Evolutionary conservation across 2,113 vertebrate species (phyloP).

Genomic region (Brachyhypopomus occidentalis): DNA sequence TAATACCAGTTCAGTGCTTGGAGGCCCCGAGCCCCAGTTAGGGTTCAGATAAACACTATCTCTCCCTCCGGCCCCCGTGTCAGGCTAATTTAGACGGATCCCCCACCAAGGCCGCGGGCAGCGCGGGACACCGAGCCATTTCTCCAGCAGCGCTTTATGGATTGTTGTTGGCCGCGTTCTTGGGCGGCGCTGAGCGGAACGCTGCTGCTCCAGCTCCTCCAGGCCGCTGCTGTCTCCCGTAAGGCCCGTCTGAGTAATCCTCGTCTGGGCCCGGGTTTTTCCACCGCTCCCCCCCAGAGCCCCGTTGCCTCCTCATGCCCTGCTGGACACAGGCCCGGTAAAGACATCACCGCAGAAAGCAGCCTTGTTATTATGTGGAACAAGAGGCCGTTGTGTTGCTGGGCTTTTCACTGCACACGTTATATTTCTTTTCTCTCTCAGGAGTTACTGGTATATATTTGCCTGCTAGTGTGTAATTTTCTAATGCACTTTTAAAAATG

Average conservation of each 20-base stretch:
- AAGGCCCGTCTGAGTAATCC: slow-evolving; percentile 56
- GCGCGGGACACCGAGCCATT: slow-evolving; percentile 61
- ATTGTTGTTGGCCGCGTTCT: slow-evolving; percentile 59
- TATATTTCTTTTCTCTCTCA: neutral
- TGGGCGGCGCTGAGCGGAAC: slow-evolving; percentile 54
- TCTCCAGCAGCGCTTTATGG: slow-evolving; percentile 64
- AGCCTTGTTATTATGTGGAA: slow-evolving; percentile 29
- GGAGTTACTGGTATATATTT: neutral
- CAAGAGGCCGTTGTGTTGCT: slow-evolving; percentile 31
- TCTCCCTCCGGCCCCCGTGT: slow-evolving; percentile 65
- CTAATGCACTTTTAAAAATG: neutral
- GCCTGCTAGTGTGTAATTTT: neutral
- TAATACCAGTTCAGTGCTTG: slow-evolving; percentile 51
- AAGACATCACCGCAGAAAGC: slow-evolving; percentile 33
- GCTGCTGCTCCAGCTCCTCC: slow-evolving; percentile 49
- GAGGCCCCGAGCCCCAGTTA: slow-evolving; percentile 56
- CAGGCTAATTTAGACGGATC: slow-evolving; percentile 64
- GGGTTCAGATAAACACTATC: slow-evolving; percentile 63
- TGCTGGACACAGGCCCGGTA: slow-evolving; percentile 23
- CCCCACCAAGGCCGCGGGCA: slow-evolving; percentile 64
- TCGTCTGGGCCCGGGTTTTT: slow-evolving; percentile 57
- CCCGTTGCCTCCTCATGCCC: slow-evolving; percentile 30
- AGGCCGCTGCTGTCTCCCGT: slow-evolving; percentile 54
- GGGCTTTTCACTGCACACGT: slow-evolving; percentile 1
- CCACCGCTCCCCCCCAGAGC: slow-evolving; percentile 47